Conservation (phyloP, 1,140 invertebrate species). For the Papilio machaon region DNA sequence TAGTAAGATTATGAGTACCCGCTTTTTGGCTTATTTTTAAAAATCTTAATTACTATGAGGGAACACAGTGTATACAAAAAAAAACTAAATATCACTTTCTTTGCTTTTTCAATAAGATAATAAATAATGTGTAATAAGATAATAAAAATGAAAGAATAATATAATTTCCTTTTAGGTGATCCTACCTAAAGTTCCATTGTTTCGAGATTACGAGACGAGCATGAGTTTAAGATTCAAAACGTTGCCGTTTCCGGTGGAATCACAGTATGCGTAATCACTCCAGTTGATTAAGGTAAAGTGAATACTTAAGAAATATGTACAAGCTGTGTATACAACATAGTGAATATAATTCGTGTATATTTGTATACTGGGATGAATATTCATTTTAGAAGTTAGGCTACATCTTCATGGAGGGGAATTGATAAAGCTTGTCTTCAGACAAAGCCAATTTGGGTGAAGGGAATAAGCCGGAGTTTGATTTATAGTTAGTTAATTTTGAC, state of each 20-base stretch:
- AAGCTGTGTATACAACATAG: neutral
- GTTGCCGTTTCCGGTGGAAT: neutral
- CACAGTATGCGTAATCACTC: neutral
- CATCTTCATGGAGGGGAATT: conserved; percentile 20
- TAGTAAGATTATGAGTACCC: no score
- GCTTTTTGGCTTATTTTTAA: no score
- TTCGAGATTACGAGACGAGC: neutral
- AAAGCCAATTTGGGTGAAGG: conserved; percentile 24
- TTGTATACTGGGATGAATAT: neutral
- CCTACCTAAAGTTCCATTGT: neutral
- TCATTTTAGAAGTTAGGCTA: conserved; percentile 14
- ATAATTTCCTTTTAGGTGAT: neutral
- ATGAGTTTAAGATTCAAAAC: neutral
- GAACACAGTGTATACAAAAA: no score
- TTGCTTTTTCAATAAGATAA: no score
- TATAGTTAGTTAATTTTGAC: conserved; percentile 29
- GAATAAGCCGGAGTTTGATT: conserved; percentile 24
- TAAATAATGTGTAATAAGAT: neutral
- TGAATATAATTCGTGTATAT: neutral
- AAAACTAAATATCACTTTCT: no score
- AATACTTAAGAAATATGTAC: neutral
- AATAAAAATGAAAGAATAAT: neutral
- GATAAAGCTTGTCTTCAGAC: conserved; percentile 33
- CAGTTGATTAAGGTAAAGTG: neutral
- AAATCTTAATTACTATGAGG: no score